phyloP scores from a whole-genome alignment of 2,113 vertebrate species.

The Damaliscus lunatus region DNA sequence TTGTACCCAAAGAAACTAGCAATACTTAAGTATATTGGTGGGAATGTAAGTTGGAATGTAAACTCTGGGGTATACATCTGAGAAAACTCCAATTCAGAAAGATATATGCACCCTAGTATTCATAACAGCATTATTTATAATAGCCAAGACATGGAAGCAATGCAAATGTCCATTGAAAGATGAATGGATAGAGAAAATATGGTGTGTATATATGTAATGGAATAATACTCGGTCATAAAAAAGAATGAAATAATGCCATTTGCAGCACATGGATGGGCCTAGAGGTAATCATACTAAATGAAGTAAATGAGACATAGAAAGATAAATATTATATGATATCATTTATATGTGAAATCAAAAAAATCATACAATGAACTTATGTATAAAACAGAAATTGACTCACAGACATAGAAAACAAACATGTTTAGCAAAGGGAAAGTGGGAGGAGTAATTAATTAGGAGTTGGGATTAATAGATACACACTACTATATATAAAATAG shows the following conservation, averaged over 20 bases:
- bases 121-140: background rate
- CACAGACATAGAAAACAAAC: background rate
- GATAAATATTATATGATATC: background rate
- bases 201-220: background rate
- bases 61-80: background rate
- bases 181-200: background rate
- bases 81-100: background rate
- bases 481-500: background rate
- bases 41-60: too few species aligned
- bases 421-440: background rate
- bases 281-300: background rate
- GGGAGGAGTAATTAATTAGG: background rate
- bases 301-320: background rate
- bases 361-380: background rate
- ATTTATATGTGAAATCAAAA: background rate
- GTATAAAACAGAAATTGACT: background rate
- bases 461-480: background rate
- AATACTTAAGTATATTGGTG: background rate
- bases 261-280: background rate
- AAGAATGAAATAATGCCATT: background rate
- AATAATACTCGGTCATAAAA: background rate
- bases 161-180: background rate
- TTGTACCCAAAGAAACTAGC: background rate
- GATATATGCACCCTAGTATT: background rate
- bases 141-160: background rate